Conservation (phyloP, 2,113 vertebrate species). For the Chaetops frenatus region DNA sequence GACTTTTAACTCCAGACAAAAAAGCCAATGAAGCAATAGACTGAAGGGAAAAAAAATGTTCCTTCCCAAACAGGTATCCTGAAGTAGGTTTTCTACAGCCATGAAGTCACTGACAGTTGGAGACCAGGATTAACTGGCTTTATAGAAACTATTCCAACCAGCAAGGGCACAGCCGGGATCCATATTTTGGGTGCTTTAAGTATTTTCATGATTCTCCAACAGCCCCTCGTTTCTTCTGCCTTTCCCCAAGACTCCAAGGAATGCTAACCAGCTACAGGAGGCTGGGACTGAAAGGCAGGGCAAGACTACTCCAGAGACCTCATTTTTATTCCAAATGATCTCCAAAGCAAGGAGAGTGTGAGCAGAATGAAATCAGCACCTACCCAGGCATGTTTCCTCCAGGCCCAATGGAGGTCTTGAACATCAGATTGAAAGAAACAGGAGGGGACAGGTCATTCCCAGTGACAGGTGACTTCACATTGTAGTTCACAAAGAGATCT, state of each 20-base stretch:
- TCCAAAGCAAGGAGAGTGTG: not conserved
- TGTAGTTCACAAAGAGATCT: slow-evolving; percentile 93
- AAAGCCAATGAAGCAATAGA: not conserved
- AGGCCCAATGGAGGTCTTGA: slow-evolving; percentile 96
- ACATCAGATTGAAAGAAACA: slow-evolving; percentile 97
- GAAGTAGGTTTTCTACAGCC: not conserved
- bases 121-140: not conserved
- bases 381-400: slow-evolving; percentile 96
- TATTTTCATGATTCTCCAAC: not conserved
- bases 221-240: not conserved
- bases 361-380: not conserved
- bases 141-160: not conserved
- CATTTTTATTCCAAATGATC: not conserved
- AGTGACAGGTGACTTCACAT: slow-evolving; percentile 90
- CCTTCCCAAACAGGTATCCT: not conserved
- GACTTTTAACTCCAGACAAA: not conserved
- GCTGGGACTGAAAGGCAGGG: not conserved
- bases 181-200: not conserved
- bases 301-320: not conserved
- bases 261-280: not conserved
- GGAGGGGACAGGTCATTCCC: slow-evolving; percentile 92
- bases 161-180: not conserved
- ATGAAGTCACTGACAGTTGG: not conserved
- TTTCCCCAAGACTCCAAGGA: not conserved
- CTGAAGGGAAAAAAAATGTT: not conserved